A percentile compares a stretch with the other conserved stretches of the same genome.
Conservation (phyloP, 2,113 vertebrate genomes). For the Osmerus eperlanus region DNA sequence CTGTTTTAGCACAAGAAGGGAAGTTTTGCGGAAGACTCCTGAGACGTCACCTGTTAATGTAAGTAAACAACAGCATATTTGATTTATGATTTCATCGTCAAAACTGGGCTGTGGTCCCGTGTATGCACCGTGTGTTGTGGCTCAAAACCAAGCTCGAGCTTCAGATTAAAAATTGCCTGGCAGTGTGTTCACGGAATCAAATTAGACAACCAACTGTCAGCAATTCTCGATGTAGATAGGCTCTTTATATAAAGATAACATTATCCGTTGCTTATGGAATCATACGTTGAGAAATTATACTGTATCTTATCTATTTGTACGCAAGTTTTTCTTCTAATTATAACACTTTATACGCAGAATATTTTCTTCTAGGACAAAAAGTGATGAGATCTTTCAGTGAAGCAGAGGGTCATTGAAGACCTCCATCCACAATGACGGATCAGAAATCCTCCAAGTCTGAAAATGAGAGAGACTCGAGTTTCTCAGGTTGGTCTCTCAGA, state of each 20-base stretch:
- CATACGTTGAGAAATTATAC: too few species aligned
- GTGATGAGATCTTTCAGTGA: conserved; percentile 17
- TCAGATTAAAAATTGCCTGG: too few species aligned
- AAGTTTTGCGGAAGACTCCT: background rate
- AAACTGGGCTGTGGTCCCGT: too few species aligned
- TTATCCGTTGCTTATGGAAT: too few species aligned
- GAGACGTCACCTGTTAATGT: background rate
- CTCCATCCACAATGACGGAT: conserved; percentile 42
- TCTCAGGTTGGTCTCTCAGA: conserved; percentile 76
- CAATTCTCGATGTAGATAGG: too few species aligned
- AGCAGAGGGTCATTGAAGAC: conserved; percentile 38
- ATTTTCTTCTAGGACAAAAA: background rate
- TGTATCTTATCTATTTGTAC: too few species aligned
- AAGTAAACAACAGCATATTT: background rate
- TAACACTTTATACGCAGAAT: background rate
- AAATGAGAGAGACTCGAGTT: conserved; percentile 84
- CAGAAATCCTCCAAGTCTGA: conserved; percentile 57
- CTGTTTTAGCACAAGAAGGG: background rate
- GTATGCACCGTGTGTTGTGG: too few species aligned
- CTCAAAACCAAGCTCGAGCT: too few species aligned
- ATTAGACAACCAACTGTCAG: too few species aligned
- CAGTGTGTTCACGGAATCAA: too few species aligned
- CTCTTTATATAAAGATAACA: too few species aligned
- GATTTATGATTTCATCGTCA: too few species aligned
- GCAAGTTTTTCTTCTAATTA: background rate